Evolutionary conservation across 1,140 invertebrate species (phyloP), one percentile per base, ranked within the genome.

Genomic region (Caenorhabditis inopinata): DNA sequence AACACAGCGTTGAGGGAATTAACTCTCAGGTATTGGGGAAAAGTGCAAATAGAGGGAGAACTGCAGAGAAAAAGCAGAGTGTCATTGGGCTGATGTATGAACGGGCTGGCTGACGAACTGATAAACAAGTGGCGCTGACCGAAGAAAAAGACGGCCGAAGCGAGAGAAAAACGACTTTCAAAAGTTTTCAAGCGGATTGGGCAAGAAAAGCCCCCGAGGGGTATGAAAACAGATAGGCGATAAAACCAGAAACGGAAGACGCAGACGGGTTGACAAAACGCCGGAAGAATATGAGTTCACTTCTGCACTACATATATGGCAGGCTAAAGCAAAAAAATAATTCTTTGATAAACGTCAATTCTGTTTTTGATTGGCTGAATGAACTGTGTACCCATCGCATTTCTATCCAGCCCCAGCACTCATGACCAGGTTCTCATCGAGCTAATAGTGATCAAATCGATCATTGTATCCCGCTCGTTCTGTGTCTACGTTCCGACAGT

Each of bases 321-420:
- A 58, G 53, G 14, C 29, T 42, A 25, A 58, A 29, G 35, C 12
- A 58, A 29, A 58, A 23, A 25, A 9, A 25, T 21, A 58, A 29
- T 68, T 29, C 38, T 68, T 68, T 38, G 58, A 68, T 68, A 38
- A 32, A 38, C 32, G 11, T 42, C 38, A 14, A 23, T 38, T 18
- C 6, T 38, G 6, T 23, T 11, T 11, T 9, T 16, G 21, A n/a
- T 2, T 11, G 27, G 18, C n/a, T 18, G 27, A 58, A 32, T 68
- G 58, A 68, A 68, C 58, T 68, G n/a, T 68, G 58, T 68, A 68
- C 58, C 58, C 58, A 68, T 68, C 16, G 6, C 27, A n/a, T n/a
- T 42, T 42, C 38, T 42, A 14, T 38, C 9, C 7, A 7, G n/a
- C 58, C 38, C 32, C 11, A 2, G 29, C 27, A 32, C 51, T 16